Conservation (phyloP, 2,888 invertebrate genomes). For the Perdita meconis region DNA sequence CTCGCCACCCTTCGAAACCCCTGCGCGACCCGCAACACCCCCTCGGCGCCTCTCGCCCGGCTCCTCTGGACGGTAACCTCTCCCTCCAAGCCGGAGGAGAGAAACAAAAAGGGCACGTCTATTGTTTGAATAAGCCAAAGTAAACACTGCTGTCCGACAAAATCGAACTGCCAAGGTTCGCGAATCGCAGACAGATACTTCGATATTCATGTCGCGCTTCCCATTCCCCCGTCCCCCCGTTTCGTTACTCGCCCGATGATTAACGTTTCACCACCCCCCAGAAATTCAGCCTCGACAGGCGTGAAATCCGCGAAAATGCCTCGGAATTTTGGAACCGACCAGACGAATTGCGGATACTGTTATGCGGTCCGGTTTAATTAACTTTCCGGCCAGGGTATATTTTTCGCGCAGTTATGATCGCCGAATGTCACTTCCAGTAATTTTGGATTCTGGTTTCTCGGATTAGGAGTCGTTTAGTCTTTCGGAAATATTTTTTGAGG, state of each 20-base stretch:
- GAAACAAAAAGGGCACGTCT: constrained; percentile 61
- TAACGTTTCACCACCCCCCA: constrained; percentile 45
- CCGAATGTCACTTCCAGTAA: not conserved
- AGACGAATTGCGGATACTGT: constrained; percentile 6
- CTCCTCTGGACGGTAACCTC: constrained; percentile 2
- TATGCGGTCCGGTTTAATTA: constrained; percentile 43
- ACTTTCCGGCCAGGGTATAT: constrained; percentile 21
- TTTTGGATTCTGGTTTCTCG: not conserved
- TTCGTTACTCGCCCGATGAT: constrained; percentile 44
- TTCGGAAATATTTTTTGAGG: too few species aligned
- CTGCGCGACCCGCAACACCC: not conserved
- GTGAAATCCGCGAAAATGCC: constrained; percentile 46
- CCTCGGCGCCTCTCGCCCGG: not conserved
- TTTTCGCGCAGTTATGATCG: constrained; percentile 7
- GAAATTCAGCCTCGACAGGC: constrained; percentile 24
- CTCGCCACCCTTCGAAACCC: constrained; percentile 5
- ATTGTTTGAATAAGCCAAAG: constrained; percentile 65
- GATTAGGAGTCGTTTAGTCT: not conserved
- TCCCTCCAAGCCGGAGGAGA: constrained; percentile 8
- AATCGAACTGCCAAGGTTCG: constrained; percentile 57
- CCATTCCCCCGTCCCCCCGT: constrained; percentile 42
- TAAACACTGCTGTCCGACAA: constrained; percentile 63
- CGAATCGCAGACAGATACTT: constrained; percentile 52
- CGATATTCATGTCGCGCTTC: constrained; percentile 65
- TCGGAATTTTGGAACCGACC: constrained; percentile 29